A percentile compares a stretch with the other conserved stretches of the same genome.
Evolutionary conservation across 2,888 invertebrate species (phyloP).

Genomic region (Copidosoma aretas): DNA sequence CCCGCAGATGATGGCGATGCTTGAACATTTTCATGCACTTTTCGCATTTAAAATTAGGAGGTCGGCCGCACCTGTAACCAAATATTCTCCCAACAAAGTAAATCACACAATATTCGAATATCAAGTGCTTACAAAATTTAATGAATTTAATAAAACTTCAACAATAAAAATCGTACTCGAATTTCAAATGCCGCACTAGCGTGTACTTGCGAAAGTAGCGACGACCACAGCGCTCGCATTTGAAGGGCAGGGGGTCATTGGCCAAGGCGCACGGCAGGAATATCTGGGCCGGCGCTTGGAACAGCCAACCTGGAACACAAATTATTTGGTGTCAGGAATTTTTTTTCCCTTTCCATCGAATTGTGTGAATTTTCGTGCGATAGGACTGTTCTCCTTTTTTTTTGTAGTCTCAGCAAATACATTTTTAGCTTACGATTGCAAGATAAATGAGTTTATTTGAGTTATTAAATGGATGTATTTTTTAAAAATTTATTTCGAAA

Average conservation of each 20-base stretch:
- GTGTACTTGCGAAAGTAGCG: constrained; percentile 55
- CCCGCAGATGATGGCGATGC: constrained; percentile 53
- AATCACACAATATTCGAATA: too few relatives aligned
- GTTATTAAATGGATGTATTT: too few relatives aligned
- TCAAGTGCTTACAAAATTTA: too few relatives aligned
- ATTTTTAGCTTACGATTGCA: too few relatives aligned
- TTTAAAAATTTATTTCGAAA: too few relatives aligned
- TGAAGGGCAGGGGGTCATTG: constrained; percentile 28
- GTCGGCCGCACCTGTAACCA: constrained; percentile 49
- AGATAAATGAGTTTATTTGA: too few relatives aligned
- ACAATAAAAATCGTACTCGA: constrained; percentile 49
- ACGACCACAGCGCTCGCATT: constrained; percentile 51
- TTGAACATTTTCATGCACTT: constrained; percentile 57
- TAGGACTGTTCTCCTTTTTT: too few relatives aligned
- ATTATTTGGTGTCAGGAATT: not conserved
- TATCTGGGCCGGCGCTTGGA: not conserved
- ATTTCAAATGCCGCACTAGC: constrained; percentile 46
- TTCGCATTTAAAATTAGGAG: constrained; percentile 49
- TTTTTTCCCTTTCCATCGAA: not conserved
- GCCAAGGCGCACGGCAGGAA: too few relatives aligned
- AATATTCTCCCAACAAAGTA: too few relatives aligned
- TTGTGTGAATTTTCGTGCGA: not conserved
- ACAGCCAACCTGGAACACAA: constrained; percentile 18
- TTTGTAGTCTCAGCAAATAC: too few relatives aligned
- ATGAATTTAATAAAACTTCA: too few relatives aligned